Evolutionary conservation across 2,888 invertebrate species (phyloP).

Genomic region (Catocala nupta): DNA sequence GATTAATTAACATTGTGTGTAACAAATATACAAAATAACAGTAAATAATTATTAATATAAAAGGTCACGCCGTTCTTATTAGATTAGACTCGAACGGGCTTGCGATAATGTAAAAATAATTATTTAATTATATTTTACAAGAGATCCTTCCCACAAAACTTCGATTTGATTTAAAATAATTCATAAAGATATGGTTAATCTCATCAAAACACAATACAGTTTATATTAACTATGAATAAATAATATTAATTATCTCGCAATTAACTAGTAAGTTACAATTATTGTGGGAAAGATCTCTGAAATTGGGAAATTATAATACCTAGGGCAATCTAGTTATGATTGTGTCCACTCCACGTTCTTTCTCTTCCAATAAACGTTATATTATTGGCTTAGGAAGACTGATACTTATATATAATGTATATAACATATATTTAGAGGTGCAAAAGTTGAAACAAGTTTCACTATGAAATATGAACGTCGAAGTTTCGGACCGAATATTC

Average conservation of each 20-base stretch:
- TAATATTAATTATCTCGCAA: constrained; percentile 30
- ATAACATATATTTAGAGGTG: no score
- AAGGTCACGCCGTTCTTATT: constrained; percentile 21
- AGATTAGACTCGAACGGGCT: constrained; percentile 34
- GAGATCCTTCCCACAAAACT: constrained; percentile 34
- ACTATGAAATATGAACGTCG: no score
- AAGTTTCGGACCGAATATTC: no score
- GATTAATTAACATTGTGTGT: constrained; percentile 40
- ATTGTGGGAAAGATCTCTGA: constrained; percentile 31
- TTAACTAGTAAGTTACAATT: constrained; percentile 19
- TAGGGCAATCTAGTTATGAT: constrained; percentile 48
- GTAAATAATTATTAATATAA: constrained; percentile 38
- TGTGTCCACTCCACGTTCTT: constrained; percentile 34
- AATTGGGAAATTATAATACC: constrained; percentile 38
- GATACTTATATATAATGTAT: no score
- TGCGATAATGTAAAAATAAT: constrained; percentile 37
- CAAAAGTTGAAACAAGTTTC: no score
- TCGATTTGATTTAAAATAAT: constrained; percentile 30
- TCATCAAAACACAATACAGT: constrained; percentile 31
- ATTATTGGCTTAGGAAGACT: no score
- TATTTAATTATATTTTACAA: constrained; percentile 24
- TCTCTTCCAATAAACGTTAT: no score
- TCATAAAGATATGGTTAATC: constrained; percentile 31
- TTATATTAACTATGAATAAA: constrained; percentile 32
- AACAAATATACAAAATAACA: constrained; percentile 44